Evolutionary conservation across 2,888 invertebrate species (phyloP).

Genomic region (Helicoverpa assulta): DNA sequence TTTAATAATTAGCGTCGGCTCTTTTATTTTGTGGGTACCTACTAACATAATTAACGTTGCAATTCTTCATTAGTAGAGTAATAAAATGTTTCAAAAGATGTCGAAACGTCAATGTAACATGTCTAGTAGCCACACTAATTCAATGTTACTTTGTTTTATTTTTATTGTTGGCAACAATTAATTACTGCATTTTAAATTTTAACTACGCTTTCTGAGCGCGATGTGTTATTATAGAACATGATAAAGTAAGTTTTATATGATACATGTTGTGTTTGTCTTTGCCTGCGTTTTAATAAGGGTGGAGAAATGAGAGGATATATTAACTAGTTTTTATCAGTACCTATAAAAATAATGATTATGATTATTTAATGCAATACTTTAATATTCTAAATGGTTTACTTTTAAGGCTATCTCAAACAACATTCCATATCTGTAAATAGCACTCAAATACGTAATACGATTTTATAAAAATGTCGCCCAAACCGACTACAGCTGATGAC

Average conservation of each 20-base stretch:
- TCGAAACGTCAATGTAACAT: conserved; percentile 28
- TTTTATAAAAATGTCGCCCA: not conserved
- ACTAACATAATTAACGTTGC: conserved; percentile 47
- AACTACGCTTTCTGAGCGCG: conserved; percentile 29
- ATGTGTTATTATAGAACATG: not conserved
- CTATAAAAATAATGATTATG: no score
- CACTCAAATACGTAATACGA: no score
- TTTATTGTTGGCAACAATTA: conserved; percentile 22
- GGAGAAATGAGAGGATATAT: no score
- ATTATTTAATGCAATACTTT: no score
- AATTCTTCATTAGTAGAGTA: conserved; percentile 33
- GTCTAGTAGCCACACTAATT: conserved; percentile 26
- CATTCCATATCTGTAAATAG: no score
- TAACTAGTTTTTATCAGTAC: no score
- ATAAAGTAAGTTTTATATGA: not conserved
- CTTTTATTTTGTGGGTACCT: conserved; percentile 35
- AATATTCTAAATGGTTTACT: no score
- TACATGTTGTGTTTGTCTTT: not conserved
- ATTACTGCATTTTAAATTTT: conserved; percentile 28
- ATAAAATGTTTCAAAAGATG: conserved; percentile 40
- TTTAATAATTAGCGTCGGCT: conserved; percentile 31
- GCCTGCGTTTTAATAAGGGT: not conserved
- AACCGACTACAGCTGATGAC: not conserved
- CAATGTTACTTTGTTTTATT: conserved; percentile 37
- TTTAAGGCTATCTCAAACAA: no score